Percentiles rank a stretch among this genome's conserved stretches.
Evolutionary conservation across 1,140 invertebrate species (phyloP).

Genomic region (Panulirus ornatus): DNA sequence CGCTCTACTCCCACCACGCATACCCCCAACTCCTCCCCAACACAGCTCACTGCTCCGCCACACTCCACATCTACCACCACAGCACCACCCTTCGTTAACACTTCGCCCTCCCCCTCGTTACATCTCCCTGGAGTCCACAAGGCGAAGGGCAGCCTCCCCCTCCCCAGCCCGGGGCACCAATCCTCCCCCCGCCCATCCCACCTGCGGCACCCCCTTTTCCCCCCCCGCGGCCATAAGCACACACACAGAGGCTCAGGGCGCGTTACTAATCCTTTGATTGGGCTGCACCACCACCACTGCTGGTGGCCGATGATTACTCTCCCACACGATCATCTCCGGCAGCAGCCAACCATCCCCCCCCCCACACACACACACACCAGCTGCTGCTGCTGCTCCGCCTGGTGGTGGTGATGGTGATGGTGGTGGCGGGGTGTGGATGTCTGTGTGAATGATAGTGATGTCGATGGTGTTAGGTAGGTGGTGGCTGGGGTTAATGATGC

Average conservation of each 20-base stretch:
- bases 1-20: too few relatives aligned
- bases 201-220: not conserved
- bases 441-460: not conserved
- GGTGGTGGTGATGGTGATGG: not conserved
- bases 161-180: not conserved
- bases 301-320: not conserved
- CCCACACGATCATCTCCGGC: not conserved
- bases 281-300: constrained; percentile 8
- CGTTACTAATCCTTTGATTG: constrained; percentile 50
- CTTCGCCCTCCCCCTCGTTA: not conserved
- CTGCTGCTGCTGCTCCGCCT: not conserved
- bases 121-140: not conserved
- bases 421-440: not conserved
- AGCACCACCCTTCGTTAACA: not conserved
- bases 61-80: too few relatives aligned
- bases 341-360: not conserved
- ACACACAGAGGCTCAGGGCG: constrained; percentile 30
- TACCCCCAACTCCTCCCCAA: too few relatives aligned
- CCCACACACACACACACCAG: constrained; percentile 8
- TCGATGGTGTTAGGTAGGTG: not conserved
- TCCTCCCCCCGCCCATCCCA: not conserved
- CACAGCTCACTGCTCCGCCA: too few relatives aligned
- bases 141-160: not conserved
- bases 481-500: too few relatives aligned
- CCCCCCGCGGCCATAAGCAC: not conserved